Conservation (phyloP, 2,797 vertebrate genomes). For the Diplodus sargus region DNA sequence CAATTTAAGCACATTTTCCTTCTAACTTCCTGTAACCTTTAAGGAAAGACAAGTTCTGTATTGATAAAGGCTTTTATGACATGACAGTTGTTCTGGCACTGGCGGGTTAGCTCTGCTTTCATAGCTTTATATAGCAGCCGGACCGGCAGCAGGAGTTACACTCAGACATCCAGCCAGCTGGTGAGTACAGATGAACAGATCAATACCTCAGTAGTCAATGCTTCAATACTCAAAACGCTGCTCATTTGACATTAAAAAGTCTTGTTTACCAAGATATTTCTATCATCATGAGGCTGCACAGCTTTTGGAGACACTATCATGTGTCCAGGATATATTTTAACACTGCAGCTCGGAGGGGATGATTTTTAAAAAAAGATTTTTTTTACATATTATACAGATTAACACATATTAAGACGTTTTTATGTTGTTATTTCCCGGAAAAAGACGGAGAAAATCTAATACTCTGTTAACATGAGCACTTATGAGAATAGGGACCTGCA, state of each 20-base stretch:
- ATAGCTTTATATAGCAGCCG: conserved; percentile 1
- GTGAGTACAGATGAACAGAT: conserved; percentile 11
- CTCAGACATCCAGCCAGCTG: neutral
- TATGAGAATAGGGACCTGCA: conserved; percentile 33
- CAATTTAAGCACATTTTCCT: neutral
- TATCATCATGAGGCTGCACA: neutral
- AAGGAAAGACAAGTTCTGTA: neutral
- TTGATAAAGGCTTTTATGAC: neutral
- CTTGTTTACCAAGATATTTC: neutral
- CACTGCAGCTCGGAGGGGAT: neutral
- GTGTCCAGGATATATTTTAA: neutral
- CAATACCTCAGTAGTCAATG: conserved; percentile 14
- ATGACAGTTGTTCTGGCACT: neutral
- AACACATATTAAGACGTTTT: neutral
- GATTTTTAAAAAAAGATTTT: neutral
- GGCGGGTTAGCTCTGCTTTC: neutral
- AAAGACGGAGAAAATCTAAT: neutral
- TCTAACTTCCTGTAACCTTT: neutral
- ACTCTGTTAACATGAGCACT: conserved; percentile 30
- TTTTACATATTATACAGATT: neutral
- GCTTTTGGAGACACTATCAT: neutral
- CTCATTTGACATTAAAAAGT: neutral
- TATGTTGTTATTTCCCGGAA: neutral
- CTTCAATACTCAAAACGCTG: neutral
- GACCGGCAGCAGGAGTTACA: conserved; percentile 12